These are phyloP conservation scores for Bovichtus diacanthus DNA, from an alignment of 2,797 vertebrate species.

Conservation along the genomic window DNA sequence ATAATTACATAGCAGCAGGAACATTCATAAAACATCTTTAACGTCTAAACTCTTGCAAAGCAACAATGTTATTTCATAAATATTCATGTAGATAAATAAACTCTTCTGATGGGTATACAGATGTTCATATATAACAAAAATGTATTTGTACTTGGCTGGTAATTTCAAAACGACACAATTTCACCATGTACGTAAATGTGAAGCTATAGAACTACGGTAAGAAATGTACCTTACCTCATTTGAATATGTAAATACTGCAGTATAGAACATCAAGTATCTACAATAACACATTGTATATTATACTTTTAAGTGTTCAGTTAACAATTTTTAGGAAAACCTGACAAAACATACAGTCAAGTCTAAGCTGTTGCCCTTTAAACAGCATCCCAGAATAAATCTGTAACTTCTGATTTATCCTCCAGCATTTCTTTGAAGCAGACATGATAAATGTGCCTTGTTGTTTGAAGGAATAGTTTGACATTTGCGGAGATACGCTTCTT, in stretches of 20 bases:
- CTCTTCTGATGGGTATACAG: constrained; percentile 60
- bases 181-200: constrained; percentile 60
- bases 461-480: constrained; percentile 41
- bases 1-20: constrained; percentile 80
- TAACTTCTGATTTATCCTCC: constrained; percentile 24
- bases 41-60: constrained; percentile 67
- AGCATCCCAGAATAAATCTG: background rate
- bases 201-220: constrained; percentile 59
- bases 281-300: constrained; percentile 48
- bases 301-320: constrained; percentile 33
- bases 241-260: constrained; percentile 49
- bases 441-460: constrained; percentile 9
- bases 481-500: background rate
- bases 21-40: constrained; percentile 79
- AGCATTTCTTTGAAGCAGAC: constrained; percentile 31
- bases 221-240: constrained; percentile 47
- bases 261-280: constrained; percentile 61
- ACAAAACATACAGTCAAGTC: constrained; percentile 35
- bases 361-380: constrained; percentile 20
- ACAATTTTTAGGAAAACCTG: constrained; percentile 22
- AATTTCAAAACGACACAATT: constrained; percentile 64
- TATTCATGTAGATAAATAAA: constrained; percentile 79
- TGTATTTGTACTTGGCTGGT: constrained; percentile 52
- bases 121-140: constrained; percentile 60
- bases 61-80: constrained; percentile 71